These are phyloP conservation scores for Frankliniella fusca DNA, from an alignment of 2,888 invertebrate genomes.

Conservation along the genomic window DNA sequence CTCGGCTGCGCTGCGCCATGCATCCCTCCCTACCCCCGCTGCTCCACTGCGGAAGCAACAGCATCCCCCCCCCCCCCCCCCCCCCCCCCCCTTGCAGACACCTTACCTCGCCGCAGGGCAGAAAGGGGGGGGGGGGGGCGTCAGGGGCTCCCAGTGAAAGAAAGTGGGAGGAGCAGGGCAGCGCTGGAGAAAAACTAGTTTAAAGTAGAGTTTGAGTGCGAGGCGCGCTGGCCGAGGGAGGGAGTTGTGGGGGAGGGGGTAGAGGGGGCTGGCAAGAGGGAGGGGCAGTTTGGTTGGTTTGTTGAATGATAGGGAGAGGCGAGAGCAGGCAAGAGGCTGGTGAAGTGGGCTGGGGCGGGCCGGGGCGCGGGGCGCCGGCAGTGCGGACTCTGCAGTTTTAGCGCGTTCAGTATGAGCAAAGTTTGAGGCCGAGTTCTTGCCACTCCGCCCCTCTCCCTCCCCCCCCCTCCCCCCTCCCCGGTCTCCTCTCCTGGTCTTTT, in stretches of 20 bases:
- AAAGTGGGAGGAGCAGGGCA: slow-evolving; percentile 2
- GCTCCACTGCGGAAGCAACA: not conserved
- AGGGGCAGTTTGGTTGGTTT: not conserved
- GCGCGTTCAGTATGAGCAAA: slow-evolving; percentile 26
- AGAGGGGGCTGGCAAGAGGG: not conserved
- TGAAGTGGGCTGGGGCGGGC: not conserved
- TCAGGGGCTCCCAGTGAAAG: too few relatives aligned
- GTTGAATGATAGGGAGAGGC: not conserved
- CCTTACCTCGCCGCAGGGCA: not conserved
- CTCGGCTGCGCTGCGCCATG: not conserved
- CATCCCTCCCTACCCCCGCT: not conserved
- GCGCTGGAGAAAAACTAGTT: slow-evolving; percentile 27
- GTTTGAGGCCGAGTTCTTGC: slow-evolving; percentile 13
- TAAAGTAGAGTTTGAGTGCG: slow-evolving; percentile 22
- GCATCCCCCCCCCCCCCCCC: not conserved
- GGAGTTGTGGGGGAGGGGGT: not conserved
- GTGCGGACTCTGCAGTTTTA: slow-evolving; percentile 10
- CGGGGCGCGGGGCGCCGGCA: not conserved
- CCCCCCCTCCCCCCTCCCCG: too few relatives aligned
- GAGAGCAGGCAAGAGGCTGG: not conserved
- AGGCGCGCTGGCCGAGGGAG: not conserved
- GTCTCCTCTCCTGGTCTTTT: too few relatives aligned
- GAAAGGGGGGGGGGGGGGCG: too few relatives aligned
- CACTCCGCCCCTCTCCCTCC: not conserved
- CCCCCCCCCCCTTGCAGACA: not conserved